Conservation (phyloP, 2,888 invertebrate genomes). For the Conchocele bisecta region DNA sequence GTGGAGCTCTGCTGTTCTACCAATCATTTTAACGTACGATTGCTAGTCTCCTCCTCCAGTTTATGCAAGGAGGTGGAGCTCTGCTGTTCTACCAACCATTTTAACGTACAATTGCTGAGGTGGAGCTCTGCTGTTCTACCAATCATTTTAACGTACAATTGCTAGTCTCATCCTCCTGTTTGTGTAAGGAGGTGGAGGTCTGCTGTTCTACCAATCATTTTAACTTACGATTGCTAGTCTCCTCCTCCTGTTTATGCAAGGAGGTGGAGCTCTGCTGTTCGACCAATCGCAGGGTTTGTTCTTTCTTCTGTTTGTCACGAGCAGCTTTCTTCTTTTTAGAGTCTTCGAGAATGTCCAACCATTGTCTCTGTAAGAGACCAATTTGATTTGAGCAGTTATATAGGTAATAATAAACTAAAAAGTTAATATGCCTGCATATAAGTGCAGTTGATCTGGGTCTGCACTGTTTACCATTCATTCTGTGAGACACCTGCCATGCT, state of each 20-base stretch:
- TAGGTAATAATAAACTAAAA: no score
- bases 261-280: slow-evolving; percentile 65
- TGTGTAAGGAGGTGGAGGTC: no score
- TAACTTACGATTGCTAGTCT: slow-evolving; percentile 49
- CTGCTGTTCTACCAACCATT: slow-evolving; percentile 67
- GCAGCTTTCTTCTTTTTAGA: slow-evolving; percentile 90
- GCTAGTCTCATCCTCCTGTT: no score
- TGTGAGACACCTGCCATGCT: no score
- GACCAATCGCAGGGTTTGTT: slow-evolving; percentile 69
- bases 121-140: slow-evolving; percentile 62
- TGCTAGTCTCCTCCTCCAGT: slow-evolving; percentile 16
- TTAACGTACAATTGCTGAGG: slow-evolving; percentile 18
- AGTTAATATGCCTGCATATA: no score
- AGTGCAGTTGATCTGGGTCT: no score
- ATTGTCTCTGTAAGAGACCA: slow-evolving; percentile 96
- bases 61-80: no score
- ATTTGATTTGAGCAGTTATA: no score
- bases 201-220: slow-evolving; percentile 68
- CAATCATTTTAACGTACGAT: slow-evolving; percentile 48
- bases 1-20: slow-evolving; percentile 63
- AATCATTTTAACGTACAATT: slow-evolving; percentile 49
- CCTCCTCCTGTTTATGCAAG: no score
- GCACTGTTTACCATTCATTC: no score
- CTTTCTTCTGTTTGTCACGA: slow-evolving; percentile 80
- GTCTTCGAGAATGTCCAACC: slow-evolving; percentile 95